phyloP scores from a whole-genome alignment of 2,113 vertebrate species.

The Crotalus horridus region DNA sequence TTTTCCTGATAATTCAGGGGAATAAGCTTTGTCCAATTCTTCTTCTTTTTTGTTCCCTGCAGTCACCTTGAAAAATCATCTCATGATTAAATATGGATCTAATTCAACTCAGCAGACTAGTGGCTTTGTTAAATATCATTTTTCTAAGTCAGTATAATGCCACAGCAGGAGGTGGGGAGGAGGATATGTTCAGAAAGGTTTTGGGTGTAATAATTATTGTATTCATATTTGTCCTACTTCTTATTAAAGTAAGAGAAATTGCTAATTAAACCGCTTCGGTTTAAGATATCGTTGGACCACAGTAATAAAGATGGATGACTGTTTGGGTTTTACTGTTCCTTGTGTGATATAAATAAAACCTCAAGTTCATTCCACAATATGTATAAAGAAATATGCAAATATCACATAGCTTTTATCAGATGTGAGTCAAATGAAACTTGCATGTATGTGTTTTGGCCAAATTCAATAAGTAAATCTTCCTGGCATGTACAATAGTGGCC shows the following conservation, averaged over 20 bases:
- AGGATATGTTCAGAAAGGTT: neutral
- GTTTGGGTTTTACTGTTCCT: neutral
- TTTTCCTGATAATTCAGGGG: accelerated
- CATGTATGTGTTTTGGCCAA: neutral
- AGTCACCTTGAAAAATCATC: conserved; percentile 20
- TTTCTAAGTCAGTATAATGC: neutral
- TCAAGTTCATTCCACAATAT: neutral
- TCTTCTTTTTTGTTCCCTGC: too few species aligned
- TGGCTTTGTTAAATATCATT: neutral
- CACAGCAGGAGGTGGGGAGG: neutral
- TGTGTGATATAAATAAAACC: neutral
- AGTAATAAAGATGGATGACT: neutral
- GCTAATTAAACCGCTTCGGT: neutral
- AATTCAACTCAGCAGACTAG: neutral
- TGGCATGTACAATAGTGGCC: neutral
- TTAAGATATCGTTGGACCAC: neutral
- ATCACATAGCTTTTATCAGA: neutral
- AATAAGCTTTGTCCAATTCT: neutral
- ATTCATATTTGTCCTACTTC: neutral
- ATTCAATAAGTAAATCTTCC: neutral
- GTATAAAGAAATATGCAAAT: neutral
- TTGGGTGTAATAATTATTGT: neutral
- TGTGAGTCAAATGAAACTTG: neutral
- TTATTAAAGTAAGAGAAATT: neutral
- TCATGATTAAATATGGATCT: conserved; percentile 10